Evolutionary conservation across 2,797 vertebrate genomes (phyloP).

Genomic region (Etheostoma perlongum): DNA sequence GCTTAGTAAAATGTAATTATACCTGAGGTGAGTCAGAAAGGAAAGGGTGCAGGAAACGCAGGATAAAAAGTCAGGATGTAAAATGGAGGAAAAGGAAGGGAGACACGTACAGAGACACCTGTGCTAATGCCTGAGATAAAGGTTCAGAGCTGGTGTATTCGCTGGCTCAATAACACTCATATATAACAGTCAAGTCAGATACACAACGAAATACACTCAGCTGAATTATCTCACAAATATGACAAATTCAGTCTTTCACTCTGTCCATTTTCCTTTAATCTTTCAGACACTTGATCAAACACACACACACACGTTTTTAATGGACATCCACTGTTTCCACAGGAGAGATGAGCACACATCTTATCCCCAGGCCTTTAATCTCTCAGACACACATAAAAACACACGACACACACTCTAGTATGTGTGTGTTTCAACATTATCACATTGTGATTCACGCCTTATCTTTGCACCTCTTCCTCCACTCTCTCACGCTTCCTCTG

Average conservation of each 20-base stretch:
- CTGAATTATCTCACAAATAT: not conserved
- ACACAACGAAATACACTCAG: too few species aligned
- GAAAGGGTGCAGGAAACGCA: constrained; percentile 13
- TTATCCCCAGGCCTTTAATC: constrained; percentile 34
- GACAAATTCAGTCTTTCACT: not conserved
- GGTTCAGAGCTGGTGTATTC: not conserved
- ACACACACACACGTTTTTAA: not conserved
- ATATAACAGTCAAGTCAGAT: constrained; percentile 6
- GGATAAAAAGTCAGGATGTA: constrained; percentile 8
- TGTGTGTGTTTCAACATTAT: constrained; percentile 25
- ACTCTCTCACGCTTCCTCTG: constrained; percentile 52
- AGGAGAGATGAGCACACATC: constrained; percentile 5
- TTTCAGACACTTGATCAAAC: not conserved
- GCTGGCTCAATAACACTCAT: not conserved
- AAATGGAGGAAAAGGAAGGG: constrained; percentile 5
- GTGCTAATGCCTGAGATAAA: constrained; percentile 2
- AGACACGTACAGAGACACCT: not conserved
- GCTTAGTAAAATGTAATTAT: constrained; percentile 37
- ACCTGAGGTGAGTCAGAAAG: constrained; percentile 38
- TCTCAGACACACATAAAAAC: constrained; percentile 8
- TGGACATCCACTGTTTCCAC: constrained; percentile 9
- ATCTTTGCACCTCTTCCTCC: constrained; percentile 50
- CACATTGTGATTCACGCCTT: constrained; percentile 55
- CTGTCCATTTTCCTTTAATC: too few species aligned
- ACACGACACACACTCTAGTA: not conserved